These are phyloP conservation scores for Rhynchotus rufescens DNA, from an alignment of 2,797 vertebrate genomes.

Conservation along the genomic window DNA sequence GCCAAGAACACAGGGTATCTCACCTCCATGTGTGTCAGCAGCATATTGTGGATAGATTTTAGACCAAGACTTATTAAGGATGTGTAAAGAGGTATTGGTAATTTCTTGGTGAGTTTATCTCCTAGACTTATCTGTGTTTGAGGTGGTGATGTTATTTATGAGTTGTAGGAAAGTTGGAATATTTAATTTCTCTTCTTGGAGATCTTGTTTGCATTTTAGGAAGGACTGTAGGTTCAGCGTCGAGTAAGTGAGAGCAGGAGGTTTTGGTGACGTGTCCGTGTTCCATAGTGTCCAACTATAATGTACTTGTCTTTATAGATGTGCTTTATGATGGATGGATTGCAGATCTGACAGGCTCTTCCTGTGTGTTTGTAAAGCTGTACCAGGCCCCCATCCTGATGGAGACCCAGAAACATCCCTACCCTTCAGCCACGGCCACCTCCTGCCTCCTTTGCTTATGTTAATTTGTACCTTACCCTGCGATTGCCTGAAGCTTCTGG, in stretches of 20 bases:
- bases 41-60: conserved; percentile 16
- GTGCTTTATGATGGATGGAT: not conserved
- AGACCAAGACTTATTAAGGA: conserved; percentile 56
- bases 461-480: not conserved
- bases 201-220: conserved; percentile 12
- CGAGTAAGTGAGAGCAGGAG: not conserved
- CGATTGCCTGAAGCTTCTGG: not conserved
- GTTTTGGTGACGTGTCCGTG: conserved; percentile 6
- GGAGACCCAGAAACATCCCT: not conserved
- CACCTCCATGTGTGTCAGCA: conserved; percentile 44
- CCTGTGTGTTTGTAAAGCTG: not conserved
- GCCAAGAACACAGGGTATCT: conserved; percentile 30
- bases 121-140: conserved; percentile 13
- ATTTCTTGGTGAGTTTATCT: conserved; percentile 40
- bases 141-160: not conserved
- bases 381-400: not conserved
- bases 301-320: conserved; percentile 33
- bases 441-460: not conserved
- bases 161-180: conserved; percentile 1
- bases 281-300: not conserved
- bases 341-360: conserved; percentile 33
- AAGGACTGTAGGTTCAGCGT: not conserved
- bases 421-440: not conserved
- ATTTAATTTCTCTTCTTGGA: not conserved
- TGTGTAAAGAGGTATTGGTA: conserved; percentile 21